Conservation (phyloP, 2,888 invertebrate genomes). For the Boloria selene region DNA sequence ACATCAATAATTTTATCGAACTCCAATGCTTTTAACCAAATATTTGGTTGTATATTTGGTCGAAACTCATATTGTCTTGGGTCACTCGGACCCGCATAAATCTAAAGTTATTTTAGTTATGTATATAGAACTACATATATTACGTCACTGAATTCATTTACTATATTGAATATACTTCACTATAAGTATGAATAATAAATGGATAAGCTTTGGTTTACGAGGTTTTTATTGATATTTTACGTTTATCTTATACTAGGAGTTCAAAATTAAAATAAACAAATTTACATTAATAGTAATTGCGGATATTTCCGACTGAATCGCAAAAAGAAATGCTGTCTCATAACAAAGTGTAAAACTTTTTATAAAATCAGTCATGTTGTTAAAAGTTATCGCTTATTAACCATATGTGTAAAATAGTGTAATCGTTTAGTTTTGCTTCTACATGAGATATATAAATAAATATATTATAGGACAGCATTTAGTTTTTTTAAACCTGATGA, state of each 20-base stretch:
- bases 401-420: conserved; percentile 29
- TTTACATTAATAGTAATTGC: conserved; percentile 29
- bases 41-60: conserved; percentile 74
- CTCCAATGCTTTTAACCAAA: conserved; percentile 69
- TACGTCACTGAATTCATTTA: conserved; percentile 33
- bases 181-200: conserved; percentile 25
- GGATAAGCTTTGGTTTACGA: conserved; percentile 38
- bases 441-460: conserved; percentile 26
- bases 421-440: conserved; percentile 33
- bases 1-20: conserved; percentile 61
- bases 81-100: conserved; percentile 37
- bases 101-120: conserved; percentile 37
- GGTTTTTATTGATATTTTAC: conserved; percentile 31
- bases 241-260: conserved; percentile 21
- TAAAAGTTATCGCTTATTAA: conserved; percentile 29
- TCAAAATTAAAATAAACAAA: conserved; percentile 28
- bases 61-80: conserved; percentile 74
- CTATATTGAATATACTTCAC: conserved; percentile 26
- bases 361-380: conserved; percentile 40
- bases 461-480: conserved; percentile 47
- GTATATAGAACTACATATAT: conserved; percentile 33
- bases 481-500: conserved; percentile 33
- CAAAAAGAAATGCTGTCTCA: conserved; percentile 45
- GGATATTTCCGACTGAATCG: conserved; percentile 19
- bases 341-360: conserved; percentile 39